Evolutionary conservation across 2,888 invertebrate genomes (phyloP), one percentile per base, ranked within the genome.

Genomic region (Clostera curtula): DNA sequence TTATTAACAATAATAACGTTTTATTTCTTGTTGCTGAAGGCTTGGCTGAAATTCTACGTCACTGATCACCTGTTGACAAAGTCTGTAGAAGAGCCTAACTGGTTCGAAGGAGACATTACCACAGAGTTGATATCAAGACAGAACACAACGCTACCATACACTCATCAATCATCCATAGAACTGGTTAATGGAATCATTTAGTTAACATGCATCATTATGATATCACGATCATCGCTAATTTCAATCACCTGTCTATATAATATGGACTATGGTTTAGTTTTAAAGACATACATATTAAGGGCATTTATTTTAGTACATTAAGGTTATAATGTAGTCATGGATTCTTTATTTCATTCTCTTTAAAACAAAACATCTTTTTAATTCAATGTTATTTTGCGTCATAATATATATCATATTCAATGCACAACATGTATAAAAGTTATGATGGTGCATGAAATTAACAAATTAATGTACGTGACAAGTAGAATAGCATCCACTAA

Each of bases 41-140:
- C 84, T 56, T 84, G 85, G 84, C 84, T 83, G 83, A 85, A 85
- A 68, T 83, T 84, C 84, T 84, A 72, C 85, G 77, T 83, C 62
- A 84, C 84, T 64, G 85, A 85, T 63, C 68, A 73, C 56, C 73
- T 70, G 60, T 70, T 82, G 64, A 71, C 74, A 69, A 77, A 84
- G 61, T 72, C 72, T 57, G 57, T 79, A 53, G 75, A 79, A 60
- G 82, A 79, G 66, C 77, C 83, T 51, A 63, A 71, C 51, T 80
- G 84, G 82, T 80, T 80, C 58, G 61, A 68, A 47, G 73, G 63
- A 44, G 73, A 74, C 41, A 58, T 66, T 56, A 70, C 73, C 43
- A 74, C 79, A 52, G 71, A 76, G 50, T 64, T 69, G 56, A 60
- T 68, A 57, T 56, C 73, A 59, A 68, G 69, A 65, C 62, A 56